Base-by-base conservation (phyloP, 2,888 invertebrate species). In the Parnassius mnemosyne region DNA sequence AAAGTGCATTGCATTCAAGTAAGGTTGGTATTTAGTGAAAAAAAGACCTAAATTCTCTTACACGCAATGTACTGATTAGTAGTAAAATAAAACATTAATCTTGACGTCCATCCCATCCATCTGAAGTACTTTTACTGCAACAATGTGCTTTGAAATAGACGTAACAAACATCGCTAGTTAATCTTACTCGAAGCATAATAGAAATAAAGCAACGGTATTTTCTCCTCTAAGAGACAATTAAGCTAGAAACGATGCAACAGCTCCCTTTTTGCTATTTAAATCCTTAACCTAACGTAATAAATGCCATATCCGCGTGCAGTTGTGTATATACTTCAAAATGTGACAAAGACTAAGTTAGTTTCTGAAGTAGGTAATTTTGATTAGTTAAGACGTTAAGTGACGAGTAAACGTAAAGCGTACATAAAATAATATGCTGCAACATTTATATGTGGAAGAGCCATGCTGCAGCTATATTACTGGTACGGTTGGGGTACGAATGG, bases 161-260 rank as follows among this genome's bases (percentile, higher is more conserved):
- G 9, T 53, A 57, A 61, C 49, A 53, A 57, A 61, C 57, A 42
- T 57, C 53, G 10, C 41, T 41, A 52, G 42, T 61, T 61, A 57
- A 61, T 61, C 61, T 61, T 57, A 47, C 56, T 57, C 57, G 41
- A 16, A 61, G 20, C 49, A 61, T 60, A 55, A 60, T 57, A 57
- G 57, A 47, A 53, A 57, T 57, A 61, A 57, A 53, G 53, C 57
- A 43, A 57, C 53, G 42, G 42, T 61, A 47, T 61, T 57, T 61
- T 57, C 61, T 57, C 61, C 49, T 61, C 56, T 56, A 52, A 52
- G 46, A 53, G 53, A 57, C 57, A 61, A 61, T 61, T 57, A 61
- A 61, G 20, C 57, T 20, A 41, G 57, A 9, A 11, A 43, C 53
- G 20, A 20, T 55, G 44, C 25, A 60, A 12, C 10, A 3, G 10